Evolutionary conservation across 1,140 invertebrate species (phyloP).

Genomic region (Pteromalus puparum): DNA sequence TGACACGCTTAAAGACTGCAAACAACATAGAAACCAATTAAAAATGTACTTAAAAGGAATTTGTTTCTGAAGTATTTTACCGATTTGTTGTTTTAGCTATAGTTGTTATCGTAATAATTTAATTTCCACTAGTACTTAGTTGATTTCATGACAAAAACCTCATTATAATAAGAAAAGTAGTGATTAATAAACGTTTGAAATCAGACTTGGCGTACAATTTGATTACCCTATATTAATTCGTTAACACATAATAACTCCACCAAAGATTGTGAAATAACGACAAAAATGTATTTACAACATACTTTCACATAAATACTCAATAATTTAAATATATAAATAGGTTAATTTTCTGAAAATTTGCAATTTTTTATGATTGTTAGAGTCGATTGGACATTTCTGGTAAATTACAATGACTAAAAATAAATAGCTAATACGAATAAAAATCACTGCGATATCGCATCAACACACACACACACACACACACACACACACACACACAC

Average conservation of each 20-base stretch:
- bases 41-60: not conserved
- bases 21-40: not conserved
- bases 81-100: not conserved
- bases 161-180: not conserved
- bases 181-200: not conserved
- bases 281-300: constrained; percentile 50
- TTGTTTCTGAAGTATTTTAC: not conserved
- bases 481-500: no score
- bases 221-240: not conserved
- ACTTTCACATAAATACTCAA: not conserved
- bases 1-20: not conserved
- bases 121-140: not conserved
- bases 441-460: not conserved
- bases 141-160: not conserved
- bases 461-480: no score
- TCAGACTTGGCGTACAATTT: not conserved
- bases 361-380: not conserved
- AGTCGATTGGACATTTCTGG: not conserved
- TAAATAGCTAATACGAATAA: constrained; percentile 30
- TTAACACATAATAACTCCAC: not conserved
- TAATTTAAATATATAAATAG: constrained; percentile 28
- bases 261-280: not conserved
- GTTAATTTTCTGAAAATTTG: not conserved
- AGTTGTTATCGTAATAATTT: not conserved
- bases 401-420: not conserved